Base-by-base conservation (phyloP, 2,113 vertebrate genomes). In the Phaetusa simplex region DNA sequence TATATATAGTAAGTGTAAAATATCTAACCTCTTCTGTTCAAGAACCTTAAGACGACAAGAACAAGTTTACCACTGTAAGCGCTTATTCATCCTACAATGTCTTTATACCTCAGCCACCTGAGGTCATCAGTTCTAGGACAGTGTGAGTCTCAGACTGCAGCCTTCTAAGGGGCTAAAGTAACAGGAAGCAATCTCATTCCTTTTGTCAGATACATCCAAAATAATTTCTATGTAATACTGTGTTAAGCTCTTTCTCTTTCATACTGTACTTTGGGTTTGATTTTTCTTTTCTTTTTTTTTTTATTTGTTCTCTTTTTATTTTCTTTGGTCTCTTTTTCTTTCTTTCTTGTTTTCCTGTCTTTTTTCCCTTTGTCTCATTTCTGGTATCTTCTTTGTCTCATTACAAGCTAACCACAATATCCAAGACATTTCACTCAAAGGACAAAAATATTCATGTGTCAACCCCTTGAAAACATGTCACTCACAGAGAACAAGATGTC, bases 21-120 rank as follows among this genome's bases (percentile, higher is more conserved):
- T 81, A 67, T 62, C 42, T 52, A 78, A 6, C 5, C 2, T 69
- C 72, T 18, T 82, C 43, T 84, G 11, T 52, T 81, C 47, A 77
- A 56, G 32, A 69, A 38, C 38, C 6, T 43, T 81, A 56, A 65
- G 30, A 38, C 8, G 64, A 22, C 59, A 76, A 58, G 34, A 62
- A 53, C 11, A 81, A 85, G 12, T 59, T 80, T 73, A 34, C 5
- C 26, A 40, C 2, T 14, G 1, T n/a, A 81, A 64, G 3, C 59
- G 34, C 5, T n/a, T 69, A 42, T n/a, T 82, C 34, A 36, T 77
- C 19, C 8, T 30, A 10, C 0, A 0, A 17, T 16, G 6, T 30
- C 8, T 62, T 83, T 84, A 38, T 49, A 62, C 6, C 14, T 71
- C 32, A 27, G 29, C 12, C 12, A 67, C 12, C 18, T 62, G 15